These are phyloP conservation scores for Tetramorium alpestre DNA, from an alignment of 1,140 invertebrate genomes.

Conservation along the genomic window DNA sequence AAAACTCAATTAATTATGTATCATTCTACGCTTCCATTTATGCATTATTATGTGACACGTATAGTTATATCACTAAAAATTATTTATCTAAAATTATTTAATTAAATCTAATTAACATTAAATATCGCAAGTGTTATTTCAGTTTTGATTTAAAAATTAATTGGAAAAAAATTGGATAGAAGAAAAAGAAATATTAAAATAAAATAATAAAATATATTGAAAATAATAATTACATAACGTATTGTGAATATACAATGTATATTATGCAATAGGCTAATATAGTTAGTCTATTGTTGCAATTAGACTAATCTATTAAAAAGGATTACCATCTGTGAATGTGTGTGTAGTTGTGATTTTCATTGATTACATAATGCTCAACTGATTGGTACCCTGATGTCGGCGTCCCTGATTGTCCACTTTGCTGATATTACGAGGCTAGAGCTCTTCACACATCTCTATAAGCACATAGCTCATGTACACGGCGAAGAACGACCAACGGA, in stretches of 20 bases:
- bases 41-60: not conserved
- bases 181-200: not conserved
- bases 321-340: not conserved
- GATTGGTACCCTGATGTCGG: not conserved
- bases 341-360: not conserved
- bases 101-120: not conserved
- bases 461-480: constrained; percentile 5
- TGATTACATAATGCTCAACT: not conserved
- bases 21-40: not conserved
- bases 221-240: not conserved
- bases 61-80: not conserved
- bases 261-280: not conserved
- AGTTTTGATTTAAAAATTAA: not conserved
- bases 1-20: not conserved
- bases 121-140: not conserved
- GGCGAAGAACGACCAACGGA: constrained; percentile 6
- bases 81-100: too few species aligned
- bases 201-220: not conserved
- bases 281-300: not conserved
- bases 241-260: not conserved
- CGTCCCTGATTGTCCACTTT: not conserved
- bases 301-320: not conserved
- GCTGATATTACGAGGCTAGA: not conserved
- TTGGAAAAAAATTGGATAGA: not conserved
- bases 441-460: not conserved